Conservation (phyloP, 2,888 invertebrate genomes). For the Uloborus plumipes region DNA sequence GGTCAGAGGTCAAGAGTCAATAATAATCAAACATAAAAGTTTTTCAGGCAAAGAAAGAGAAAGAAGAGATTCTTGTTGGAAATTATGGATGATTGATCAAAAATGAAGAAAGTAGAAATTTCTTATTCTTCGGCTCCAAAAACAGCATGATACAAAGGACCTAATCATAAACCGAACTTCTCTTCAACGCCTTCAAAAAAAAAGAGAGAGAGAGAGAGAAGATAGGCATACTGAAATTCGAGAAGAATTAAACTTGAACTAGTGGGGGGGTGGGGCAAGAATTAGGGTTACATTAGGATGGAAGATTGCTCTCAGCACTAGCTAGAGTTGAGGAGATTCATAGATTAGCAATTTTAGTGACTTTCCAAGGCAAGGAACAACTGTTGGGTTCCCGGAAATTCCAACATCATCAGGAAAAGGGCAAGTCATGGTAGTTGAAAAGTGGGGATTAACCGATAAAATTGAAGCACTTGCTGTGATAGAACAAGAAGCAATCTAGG, state of each 20-base stretch:
- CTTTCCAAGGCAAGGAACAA: too few species aligned
- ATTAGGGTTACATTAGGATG: neutral
- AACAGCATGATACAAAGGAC: neutral
- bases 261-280: neutral
- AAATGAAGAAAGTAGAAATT: too few species aligned
- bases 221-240: neutral
- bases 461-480: constrained; percentile 7
- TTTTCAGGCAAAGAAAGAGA: too few species aligned
- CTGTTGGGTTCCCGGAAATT: too few species aligned
- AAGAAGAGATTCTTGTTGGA: too few species aligned
- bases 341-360: too few species aligned
- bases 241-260: neutral
- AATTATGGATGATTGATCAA: too few species aligned
- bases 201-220: neutral
- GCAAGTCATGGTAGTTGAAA: constrained; percentile 6
- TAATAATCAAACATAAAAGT: too few species aligned
- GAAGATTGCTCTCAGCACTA: constrained; percentile 5
- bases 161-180: neutral
- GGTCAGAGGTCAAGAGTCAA: too few species aligned
- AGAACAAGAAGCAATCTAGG: neutral
- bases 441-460: neutral
- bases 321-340: too few species aligned
- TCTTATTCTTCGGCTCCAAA: too few species aligned
- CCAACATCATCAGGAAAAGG: neutral
- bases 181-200: constrained; percentile 9